Evolutionary conservation across 1,140 invertebrate genomes (phyloP), one percentile per base, ranked within the genome.

Genomic region (Drosophila mayri): DNA sequence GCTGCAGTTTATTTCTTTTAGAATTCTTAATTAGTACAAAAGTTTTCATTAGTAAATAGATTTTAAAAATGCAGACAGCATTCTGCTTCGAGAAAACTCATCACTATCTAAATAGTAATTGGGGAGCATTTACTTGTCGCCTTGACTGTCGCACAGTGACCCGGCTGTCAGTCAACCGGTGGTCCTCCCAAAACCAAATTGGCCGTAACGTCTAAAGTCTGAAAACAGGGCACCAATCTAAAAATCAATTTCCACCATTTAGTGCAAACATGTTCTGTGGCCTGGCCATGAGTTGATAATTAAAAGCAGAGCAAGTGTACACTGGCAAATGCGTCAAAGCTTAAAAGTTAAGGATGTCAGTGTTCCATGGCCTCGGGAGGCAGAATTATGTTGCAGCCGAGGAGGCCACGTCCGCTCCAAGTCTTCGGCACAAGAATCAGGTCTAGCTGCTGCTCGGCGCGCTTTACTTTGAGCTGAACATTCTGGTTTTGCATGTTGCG

Each of bases 381-480:
- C 20, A 94, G 93, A 55, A 95, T 83, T 76, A 96, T 94, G 79
- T 96, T 96, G 90, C 96, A 97, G 1, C 97, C 97, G 2, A 97
- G 93, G n/a, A 97, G 92, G 2, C 96, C 96, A 76, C 94, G 94
- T 40, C 96, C 96, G 54, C 92, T 90, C 96, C 97, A 97, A 35
- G 94, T 94, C 68, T 94, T 94, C 5, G 96, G 96, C n/a, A 94
- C 94, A 44, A 97, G 92, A 4, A 93, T 93, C 5, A 96, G 47
- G 38, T 93, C 93, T 0, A 95, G 60, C 16, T 94, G 81, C 62
- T 93, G 76, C 12, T 93, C 88, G 41, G 91, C 93, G 50, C 96
- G 93, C 73, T 94, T 94, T 2, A 97, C 93, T 80, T 94, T 94
- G 0, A 97, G 93, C 50, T 93, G 90, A 14, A 97, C 81, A 20